Percentiles rank a stretch among this genome's conserved stretches.
These are phyloP conservation scores for Nycticorax nycticorax DNA, from an alignment of 2,113 vertebrate genomes.

Conservation along the genomic window DNA sequence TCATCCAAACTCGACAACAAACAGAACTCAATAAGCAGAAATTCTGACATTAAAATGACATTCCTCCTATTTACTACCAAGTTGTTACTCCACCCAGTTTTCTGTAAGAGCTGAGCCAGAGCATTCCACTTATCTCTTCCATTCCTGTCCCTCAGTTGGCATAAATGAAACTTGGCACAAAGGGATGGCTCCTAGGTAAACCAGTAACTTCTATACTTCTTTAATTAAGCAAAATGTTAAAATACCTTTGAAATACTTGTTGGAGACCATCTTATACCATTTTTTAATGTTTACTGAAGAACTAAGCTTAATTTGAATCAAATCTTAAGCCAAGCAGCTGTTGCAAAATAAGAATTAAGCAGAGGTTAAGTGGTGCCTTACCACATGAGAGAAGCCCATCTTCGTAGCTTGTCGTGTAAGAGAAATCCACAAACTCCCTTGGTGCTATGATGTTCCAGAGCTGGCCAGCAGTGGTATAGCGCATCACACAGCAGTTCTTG, in stretches of 20 bases:
- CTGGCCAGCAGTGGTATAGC: slow-evolving; percentile 85
- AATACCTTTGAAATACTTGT: not conserved
- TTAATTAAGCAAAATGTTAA: not conserved
- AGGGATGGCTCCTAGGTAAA: not conserved
- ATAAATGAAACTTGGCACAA: not conserved
- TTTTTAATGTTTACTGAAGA: not conserved
- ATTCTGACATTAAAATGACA: not conserved
- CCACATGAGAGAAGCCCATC: slow-evolving; percentile 84
- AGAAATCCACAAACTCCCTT: slow-evolving; percentile 88
- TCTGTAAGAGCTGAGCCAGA: not conserved
- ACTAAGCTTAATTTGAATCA: not conserved
- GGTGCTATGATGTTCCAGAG: slow-evolving; percentile 86
- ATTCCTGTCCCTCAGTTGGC: not conserved
- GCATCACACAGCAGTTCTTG: slow-evolving; percentile 84
- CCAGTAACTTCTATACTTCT: not conserved
- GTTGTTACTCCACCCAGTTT: not conserved
- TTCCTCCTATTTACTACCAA: not conserved
- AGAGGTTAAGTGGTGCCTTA: slow-evolving; percentile 52
- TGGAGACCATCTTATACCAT: not conserved
- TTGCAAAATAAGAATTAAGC: not conserved
- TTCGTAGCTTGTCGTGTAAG: slow-evolving; percentile 81
- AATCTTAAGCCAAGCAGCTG: not conserved
- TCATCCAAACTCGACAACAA: not conserved
- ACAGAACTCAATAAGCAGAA: not conserved
- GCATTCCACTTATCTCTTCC: not conserved